Base-by-base conservation (phyloP, 1,140 invertebrate species). In the Kradibia gibbosae region DNA sequence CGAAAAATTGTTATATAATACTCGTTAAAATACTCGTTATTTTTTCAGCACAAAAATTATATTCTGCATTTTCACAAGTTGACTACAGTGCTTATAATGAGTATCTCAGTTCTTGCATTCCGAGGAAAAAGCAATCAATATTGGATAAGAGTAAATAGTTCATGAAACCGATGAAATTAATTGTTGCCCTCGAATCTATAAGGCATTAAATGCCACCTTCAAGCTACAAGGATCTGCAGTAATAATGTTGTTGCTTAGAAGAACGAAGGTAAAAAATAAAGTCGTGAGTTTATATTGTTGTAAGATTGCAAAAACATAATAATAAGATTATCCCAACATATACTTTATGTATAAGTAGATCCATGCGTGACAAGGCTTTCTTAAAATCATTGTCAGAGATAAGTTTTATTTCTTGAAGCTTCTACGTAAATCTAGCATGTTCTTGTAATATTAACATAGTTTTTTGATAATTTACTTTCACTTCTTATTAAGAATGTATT, bases 151-250 rank as follows among this genome's bases (percentile, higher is more conserved):
- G 75, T 48, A 50, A 39, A 20, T 28, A 34, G 25, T 75, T 60
- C 79, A 79, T 75, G 82, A 83, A 77, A 77, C 79, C 75, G 70
- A 67, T 78, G 80, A 84, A 84, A 83, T 82, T 78, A 78, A 78
- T 82, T 78, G 67, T 82, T 70, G 31, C 60, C 42, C 31, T 39
- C 53, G 70, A 45, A 73, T 28, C 22, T 28, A 53, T 67, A 80
- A 80, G 74, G n/a, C n/a, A n/a, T n/a, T n/a, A n/a, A n/a, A n/a
- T n/a, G n/a, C n/a, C n/a, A n/a, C n/a, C n/a, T n/a, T n/a, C n/a
- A n/a, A n/a, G n/a, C n/a, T n/a, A 81, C 73, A 48, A 57, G 34
- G 34, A 55, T 8, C 28, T n/a, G n/a, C n/a, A n/a, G n/a, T n/a
- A n/a, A n/a, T n/a, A n/a, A n/a, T n/a, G 39, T 28, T 20, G 45